Base-by-base conservation (phyloP, 2,113 vertebrate species). In the Paedocypris sp. region DNA sequence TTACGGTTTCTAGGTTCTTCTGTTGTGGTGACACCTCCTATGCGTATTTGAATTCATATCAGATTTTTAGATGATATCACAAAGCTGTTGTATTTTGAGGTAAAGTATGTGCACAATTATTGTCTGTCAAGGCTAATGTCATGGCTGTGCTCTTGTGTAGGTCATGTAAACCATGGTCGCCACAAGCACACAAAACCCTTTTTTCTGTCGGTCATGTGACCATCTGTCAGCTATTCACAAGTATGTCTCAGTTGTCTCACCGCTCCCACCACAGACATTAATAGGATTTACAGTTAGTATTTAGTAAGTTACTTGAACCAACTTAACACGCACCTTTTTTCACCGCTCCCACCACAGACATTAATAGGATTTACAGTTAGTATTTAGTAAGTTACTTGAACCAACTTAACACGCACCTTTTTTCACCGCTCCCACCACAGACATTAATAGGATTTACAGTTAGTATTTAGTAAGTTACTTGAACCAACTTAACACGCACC, bases 381-480 rank as follows among this genome's bases (percentile, higher is more conserved):
- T 43, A 63, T 38, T 25, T 66, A 73, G 75, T 82, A 80, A 83
- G 81, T 82, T 77, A 71, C 57, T 32, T 15, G 59, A 42, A 38
- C 64, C 48, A 46, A 39, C 68, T 25, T 39, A n/a, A n/a, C n/a
- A n/a, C n/a, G n/a, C n/a, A n/a, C n/a, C n/a, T n/a, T n/a, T n/a
- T n/a, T n/a, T n/a, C n/a, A n/a, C n/a, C n/a, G n/a, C n/a, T 48
- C 4, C 26, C 46, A 18, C 12, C 9, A 69, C 23, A 59, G 67
- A 75, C 67, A 36, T 68, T 81, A 87, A 84, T 73, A 79, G 74
- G 84, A 84, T 88, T 83, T 82, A 70, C 67, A 33, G 35, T 2
- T 2, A 20, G 13, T 36, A 64, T 42, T 35, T 64, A 73, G 74
- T 82, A 80, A 82, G 79, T 82, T 75, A 70, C 54, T 38, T 13